phyloP scores from a whole-genome alignment of 2,797 vertebrate genomes.

The Hippoglossus hippoglossus region DNA sequence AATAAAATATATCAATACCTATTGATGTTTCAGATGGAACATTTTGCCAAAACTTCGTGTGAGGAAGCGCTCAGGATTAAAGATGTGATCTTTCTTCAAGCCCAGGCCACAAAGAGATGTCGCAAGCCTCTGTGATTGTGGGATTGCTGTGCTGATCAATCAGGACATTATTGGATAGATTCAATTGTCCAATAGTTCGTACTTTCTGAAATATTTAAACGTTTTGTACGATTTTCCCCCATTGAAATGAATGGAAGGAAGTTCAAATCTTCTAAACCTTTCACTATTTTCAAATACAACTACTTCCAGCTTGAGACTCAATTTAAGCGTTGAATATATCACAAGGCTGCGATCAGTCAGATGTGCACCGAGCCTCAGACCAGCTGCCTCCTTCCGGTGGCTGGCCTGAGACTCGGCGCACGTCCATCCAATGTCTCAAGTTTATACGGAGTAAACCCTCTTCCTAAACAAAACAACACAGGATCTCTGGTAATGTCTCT shows the following conservation, averaged over 20 bases:
- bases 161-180: not conserved
- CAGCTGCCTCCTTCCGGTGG: not conserved
- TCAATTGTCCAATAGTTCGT: not conserved
- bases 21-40: slow-evolving; percentile 39
- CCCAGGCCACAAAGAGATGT: slow-evolving; percentile 38
- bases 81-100: slow-evolving; percentile 35
- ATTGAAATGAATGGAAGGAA: not conserved
- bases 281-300: not conserved
- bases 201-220: too few species aligned
- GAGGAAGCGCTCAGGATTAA: slow-evolving; percentile 39
- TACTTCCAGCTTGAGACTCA: not conserved
- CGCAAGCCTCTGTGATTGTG: slow-evolving; percentile 36
- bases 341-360: not conserved
- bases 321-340: not conserved
- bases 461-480: not conserved
- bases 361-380: not conserved
- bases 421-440: not conserved
- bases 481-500: not conserved
- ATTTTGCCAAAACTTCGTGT: slow-evolving; percentile 40
- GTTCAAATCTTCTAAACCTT: not conserved
- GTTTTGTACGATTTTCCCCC: not conserved
- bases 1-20: slow-evolving; percentile 62
- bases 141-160: not conserved
- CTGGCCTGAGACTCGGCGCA: not conserved
- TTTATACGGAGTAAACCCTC: not conserved